Evolutionary conservation across 1,140 invertebrate species (phyloP).

Genomic region (Gryllus bimaculatus): DNA sequence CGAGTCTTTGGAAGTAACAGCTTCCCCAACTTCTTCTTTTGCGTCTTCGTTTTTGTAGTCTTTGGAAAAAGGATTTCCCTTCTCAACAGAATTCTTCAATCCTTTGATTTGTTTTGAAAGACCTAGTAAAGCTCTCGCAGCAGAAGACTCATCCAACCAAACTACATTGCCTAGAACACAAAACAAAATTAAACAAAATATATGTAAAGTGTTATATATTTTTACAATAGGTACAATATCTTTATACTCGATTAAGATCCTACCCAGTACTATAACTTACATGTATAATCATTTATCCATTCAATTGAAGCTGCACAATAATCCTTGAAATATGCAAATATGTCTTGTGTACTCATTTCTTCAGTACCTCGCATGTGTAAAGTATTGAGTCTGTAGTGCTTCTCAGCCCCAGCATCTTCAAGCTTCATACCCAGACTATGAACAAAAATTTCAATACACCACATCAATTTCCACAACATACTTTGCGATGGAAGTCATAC

Average conservation of each 20-base stretch:
- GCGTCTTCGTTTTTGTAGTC: conserved; percentile 27
- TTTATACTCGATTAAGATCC: not conserved
- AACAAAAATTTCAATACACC: conserved; percentile 15
- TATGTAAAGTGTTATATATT: too few relatives aligned
- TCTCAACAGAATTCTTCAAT: conserved; percentile 30
- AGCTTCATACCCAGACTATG: conserved; percentile 50
- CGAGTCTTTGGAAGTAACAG: not conserved
- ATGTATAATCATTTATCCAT: conserved; percentile 70
- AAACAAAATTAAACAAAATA: not conserved
- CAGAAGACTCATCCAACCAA: conserved; percentile 58
- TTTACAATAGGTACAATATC: too few relatives aligned
- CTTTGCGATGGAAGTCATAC: too few relatives aligned
- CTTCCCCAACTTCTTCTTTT: conserved; percentile 26
- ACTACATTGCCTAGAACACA: conserved; percentile 57
- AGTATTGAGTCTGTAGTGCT: conserved; percentile 56
- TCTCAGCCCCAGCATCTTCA: conserved; percentile 41
- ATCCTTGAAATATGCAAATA: conserved; percentile 67
- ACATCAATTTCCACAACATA: not conserved
- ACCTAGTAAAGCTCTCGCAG: conserved; percentile 57
- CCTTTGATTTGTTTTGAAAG: conserved; percentile 43
- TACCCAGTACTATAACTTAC: conserved; percentile 32
- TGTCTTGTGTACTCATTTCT: conserved; percentile 64
- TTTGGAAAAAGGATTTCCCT: conserved; percentile 30
- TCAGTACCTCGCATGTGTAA: conserved; percentile 65
- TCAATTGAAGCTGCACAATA: conserved; percentile 64